Conservation (phyloP, 2,888 invertebrate species). For the Stenichneumon culpator region DNA sequence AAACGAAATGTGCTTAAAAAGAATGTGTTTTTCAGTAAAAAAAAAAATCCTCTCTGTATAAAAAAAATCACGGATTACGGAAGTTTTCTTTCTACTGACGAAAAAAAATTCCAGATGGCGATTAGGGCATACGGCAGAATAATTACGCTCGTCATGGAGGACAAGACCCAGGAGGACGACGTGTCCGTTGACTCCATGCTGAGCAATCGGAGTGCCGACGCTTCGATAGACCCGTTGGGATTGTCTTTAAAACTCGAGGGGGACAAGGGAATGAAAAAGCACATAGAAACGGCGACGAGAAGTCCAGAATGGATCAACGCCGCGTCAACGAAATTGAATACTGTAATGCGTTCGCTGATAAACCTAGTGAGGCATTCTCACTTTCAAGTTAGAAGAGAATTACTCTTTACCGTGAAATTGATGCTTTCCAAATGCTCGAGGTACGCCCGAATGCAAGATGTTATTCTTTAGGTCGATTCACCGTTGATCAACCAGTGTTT, state of each 20-base stretch:
- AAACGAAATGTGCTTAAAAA: neutral
- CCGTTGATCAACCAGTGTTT: constrained; percentile 19
- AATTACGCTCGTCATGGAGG: constrained; percentile 85
- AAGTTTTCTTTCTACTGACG: neutral
- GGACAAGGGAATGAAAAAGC: constrained; percentile 81
- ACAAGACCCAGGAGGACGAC: constrained; percentile 74
- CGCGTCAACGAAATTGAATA: constrained; percentile 87
- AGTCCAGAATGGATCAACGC: constrained; percentile 87
- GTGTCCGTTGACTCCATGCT: constrained; percentile 40
- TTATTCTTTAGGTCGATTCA: constrained; percentile 9
- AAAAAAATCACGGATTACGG: neutral
- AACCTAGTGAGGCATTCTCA: constrained; percentile 88
- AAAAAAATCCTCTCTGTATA: no score
- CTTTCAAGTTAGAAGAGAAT: constrained; percentile 88
- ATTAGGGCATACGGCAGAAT: constrained; percentile 85
- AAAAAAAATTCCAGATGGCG: constrained; percentile 81
- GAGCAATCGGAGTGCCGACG: constrained; percentile 72
- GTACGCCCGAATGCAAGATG: constrained; percentile 81
- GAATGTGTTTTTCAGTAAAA: no score
- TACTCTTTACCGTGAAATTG: constrained; percentile 87
- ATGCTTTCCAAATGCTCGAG: constrained; percentile 87
- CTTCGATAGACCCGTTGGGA: constrained; percentile 71
- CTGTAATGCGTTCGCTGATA: constrained; percentile 86
- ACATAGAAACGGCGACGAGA: constrained; percentile 83
- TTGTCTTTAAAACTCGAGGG: constrained; percentile 75